Evolutionary conservation across 2,113 vertebrate genomes (phyloP).

Genomic region (Leptosomus discolor): DNA sequence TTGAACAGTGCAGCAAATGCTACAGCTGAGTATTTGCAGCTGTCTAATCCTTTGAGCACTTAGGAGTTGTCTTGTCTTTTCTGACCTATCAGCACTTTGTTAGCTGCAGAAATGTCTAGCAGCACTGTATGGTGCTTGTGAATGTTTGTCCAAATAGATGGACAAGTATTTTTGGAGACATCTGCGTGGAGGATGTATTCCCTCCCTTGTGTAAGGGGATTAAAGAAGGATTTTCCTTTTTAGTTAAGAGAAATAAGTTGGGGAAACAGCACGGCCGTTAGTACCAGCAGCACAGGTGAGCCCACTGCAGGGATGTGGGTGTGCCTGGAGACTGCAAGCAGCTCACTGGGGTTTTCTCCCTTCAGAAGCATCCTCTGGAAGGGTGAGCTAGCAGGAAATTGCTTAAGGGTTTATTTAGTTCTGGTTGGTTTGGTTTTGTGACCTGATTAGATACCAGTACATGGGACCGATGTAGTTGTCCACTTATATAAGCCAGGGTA

Average conservation of each 20-base stretch:
- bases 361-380: background rate
- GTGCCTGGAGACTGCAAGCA: background rate
- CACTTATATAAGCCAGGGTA: background rate
- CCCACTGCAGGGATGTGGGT: fast-evolving
- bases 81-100: background rate
- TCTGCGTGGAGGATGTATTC: background rate
- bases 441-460: background rate
- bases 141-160: background rate
- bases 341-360: background rate
- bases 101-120: background rate
- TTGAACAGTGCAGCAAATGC: background rate
- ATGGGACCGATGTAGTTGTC: background rate
- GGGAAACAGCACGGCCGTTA: background rate
- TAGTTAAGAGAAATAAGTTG: background rate
- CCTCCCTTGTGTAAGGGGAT: background rate
- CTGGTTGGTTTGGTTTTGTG: background rate
- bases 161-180: background rate
- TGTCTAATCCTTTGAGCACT: background rate
- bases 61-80: background rate
- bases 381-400: background rate
- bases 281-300: background rate
- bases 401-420: background rate
- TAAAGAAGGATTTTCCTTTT: background rate
- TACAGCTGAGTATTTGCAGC: background rate
- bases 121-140: background rate